These are phyloP conservation scores for Hirudinaria manillensis DNA, from an alignment of 2,888 invertebrate species.

Conservation along the genomic window DNA sequence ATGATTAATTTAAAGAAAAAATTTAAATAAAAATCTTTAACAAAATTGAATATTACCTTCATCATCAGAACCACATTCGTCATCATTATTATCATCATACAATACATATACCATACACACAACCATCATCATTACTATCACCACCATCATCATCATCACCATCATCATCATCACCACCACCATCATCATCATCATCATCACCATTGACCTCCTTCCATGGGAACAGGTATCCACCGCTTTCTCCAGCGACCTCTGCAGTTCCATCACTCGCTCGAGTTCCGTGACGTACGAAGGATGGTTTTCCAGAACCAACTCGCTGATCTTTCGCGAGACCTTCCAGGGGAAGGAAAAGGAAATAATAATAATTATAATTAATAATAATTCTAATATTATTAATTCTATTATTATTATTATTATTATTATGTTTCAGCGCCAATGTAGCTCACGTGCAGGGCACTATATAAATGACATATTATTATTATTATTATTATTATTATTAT, in stretches of 20 bases:
- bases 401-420: neutral
- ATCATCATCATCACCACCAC: slow-evolving; percentile 22
- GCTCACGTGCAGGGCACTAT: too few relatives aligned
- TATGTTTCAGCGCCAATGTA: neutral
- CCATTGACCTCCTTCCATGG: slow-evolving; percentile 48
- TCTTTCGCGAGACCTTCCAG: slow-evolving; percentile 70
- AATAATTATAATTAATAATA: neutral
- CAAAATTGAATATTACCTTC: too few relatives aligned
- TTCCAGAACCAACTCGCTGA: slow-evolving; percentile 82
- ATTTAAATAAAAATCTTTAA: too few relatives aligned
- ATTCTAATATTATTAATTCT: neutral
- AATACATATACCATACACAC: neutral
- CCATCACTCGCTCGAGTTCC: slow-evolving; percentile 67
- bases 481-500: neutral
- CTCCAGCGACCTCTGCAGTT: slow-evolving; percentile 51
- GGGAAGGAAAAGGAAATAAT: slow-evolving; percentile 3
- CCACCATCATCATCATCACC: slow-evolving; percentile 8
- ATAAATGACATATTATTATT: too few relatives aligned
- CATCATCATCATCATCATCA: slow-evolving; percentile 25
- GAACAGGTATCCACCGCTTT: slow-evolving; percentile 49
- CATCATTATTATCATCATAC: neutral
- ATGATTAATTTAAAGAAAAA: too few relatives aligned
- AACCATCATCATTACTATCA: neutral
- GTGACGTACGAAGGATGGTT: slow-evolving; percentile 79
- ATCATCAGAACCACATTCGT: too few relatives aligned